Base-by-base conservation (phyloP, 2,888 invertebrate genomes). In the Clivina fossor region DNA sequence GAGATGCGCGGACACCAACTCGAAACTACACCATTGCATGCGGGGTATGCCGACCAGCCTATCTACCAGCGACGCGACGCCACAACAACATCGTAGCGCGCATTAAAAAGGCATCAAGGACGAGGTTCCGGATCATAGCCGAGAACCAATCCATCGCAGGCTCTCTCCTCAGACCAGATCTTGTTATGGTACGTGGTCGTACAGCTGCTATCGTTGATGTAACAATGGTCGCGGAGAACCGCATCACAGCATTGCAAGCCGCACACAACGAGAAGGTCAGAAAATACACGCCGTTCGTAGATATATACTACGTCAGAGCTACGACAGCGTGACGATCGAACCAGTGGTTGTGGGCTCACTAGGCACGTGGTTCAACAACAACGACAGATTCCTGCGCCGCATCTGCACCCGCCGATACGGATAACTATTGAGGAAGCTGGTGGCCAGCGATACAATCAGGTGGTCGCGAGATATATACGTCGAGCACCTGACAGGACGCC, bases 401-500 rank as follows among this genome's bases (percentile, higher is more conserved):
- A 44, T 66, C 4, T 55, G 60, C 4, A 47, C 60, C 4, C 19
- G 44, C 0, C 20, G 47, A 1, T 68, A 67, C 37, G 62, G 65
- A 0, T 28, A 24, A 0, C 22, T 64, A 20, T 65, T 69, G 66
- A 19, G 61, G 11, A 55, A 63, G 2, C 59, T 68, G 13, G 66
- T 66, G 59, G 62, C 68, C 1, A 62, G 62, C 0, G 67, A 69
- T 16, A 47, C 57, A 8, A 64, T 68, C 15, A 50, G 62, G 0
- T 68, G 68, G 68, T 63, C 64, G 4, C 49, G 68, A 2, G 68
- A 70, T 60, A 65, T 70, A 0, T 71, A 69, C 57, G 61, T 69
- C 2, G 65, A 69, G 20, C 68, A 69, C 47, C 57, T 69, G 4
- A 63, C 66, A 1, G 68, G 67, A 3, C 4, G 2, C 16, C 43